phyloP scores from a whole-genome alignment of 2,888 invertebrate species.

The Ichneumon xanthorius region DNA sequence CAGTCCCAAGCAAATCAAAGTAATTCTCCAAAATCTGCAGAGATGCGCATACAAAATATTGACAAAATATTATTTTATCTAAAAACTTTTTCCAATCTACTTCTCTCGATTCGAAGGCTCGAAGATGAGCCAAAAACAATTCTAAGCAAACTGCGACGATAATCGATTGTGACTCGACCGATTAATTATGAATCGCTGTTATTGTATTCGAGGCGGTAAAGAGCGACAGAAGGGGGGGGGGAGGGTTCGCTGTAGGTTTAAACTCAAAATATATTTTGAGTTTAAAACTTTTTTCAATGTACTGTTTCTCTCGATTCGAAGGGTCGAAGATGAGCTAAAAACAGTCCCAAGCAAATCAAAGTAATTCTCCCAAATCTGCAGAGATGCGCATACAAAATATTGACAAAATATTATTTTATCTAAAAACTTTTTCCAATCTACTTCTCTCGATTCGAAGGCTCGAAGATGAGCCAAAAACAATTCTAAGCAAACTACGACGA shows the following conservation, averaged over 20 bases:
- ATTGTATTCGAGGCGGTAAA: not conserved
- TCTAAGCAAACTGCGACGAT: not conserved
- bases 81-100: not conserved
- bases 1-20: not conserved
- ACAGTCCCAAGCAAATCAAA: not conserved
- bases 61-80: no score
- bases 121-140: not conserved
- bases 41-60: no score
- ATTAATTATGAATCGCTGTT: conserved; percentile 4
- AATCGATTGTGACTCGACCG: not conserved
- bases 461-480: not conserved
- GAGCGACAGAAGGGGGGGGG: not conserved
- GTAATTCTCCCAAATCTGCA: no score
- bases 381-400: no score
- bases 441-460: not conserved
- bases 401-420: no score
- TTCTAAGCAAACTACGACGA: not conserved
- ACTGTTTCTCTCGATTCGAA: not conserved
- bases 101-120: not conserved
- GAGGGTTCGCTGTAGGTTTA: not conserved
- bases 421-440: not conserved
- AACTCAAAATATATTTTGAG: no score
- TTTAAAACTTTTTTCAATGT: not conserved
- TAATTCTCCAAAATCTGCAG: no score
- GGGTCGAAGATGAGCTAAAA: not conserved